Conservation (phyloP, 2,113 vertebrate genomes). For the Etheostoma spectabile region DNA sequence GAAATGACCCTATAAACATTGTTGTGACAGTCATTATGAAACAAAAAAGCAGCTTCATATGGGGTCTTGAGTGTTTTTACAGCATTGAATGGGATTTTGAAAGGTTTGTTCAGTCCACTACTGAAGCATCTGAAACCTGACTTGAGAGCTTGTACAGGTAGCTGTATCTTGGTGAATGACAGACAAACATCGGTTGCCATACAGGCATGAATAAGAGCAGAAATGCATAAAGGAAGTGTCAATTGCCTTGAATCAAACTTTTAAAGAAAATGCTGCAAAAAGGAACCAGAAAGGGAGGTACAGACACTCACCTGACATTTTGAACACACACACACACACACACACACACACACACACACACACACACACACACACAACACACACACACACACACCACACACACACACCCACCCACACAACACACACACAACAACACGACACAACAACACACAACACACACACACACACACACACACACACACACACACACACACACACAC, state of each 20-base stretch:
- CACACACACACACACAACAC: too few species aligned
- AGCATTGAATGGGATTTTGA: slow-evolving; percentile 16
- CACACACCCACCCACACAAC: too few species aligned
- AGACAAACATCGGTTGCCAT: slow-evolving; percentile 23
- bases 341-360: too few species aligned
- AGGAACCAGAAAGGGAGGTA: neutral
- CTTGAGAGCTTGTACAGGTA: neutral
- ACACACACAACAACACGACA: too few species aligned
- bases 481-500: too few species aligned
- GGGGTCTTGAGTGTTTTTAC: slow-evolving; percentile 19
- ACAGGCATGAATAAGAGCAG: neutral
- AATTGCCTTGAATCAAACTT: neutral
- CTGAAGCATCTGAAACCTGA: neutral
- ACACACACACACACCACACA: too few species aligned
- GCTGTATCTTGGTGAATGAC: slow-evolving; percentile 21
- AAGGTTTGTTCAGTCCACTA: slow-evolving; percentile 13
- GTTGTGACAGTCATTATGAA: slow-evolving; percentile 14
- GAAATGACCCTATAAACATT: slow-evolving; percentile 9
- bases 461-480: too few species aligned
- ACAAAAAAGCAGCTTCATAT: neutral
- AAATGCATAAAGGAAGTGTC: slow-evolving; percentile 29
- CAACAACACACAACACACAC: too few species aligned
- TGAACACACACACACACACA: slow-evolving; percentile 47
- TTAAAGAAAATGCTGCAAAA: slow-evolving; percentile 20
- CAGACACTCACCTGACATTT: slow-evolving; percentile 59